phyloP scores from a whole-genome alignment of 1,140 invertebrate genomes.

The Ericerus pela region DNA sequence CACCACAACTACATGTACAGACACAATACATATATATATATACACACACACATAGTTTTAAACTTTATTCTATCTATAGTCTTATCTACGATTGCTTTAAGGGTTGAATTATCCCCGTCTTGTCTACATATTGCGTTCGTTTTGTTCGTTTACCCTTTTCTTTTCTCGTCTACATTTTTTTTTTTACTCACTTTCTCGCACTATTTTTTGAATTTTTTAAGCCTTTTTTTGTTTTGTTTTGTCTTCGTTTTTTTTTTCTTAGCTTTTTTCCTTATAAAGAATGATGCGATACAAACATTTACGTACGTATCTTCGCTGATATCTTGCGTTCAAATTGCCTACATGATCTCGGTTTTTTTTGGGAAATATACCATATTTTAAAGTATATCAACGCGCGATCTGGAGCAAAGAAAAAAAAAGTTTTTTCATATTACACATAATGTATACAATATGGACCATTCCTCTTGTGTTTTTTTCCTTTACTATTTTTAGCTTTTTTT shows the following conservation, averaged over 20 bases:
- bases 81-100: conserved; percentile 12
- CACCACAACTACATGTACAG: no score
- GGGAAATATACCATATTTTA: conserved; percentile 1
- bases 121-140: conserved; percentile 9
- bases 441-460: no score
- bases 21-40: no score
- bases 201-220: no score
- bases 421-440: no score
- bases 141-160: conserved; percentile 5
- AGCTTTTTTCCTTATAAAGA: conserved; percentile 2
- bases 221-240: not conserved
- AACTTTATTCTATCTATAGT: conserved; percentile 4
- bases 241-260: not conserved
- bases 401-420: no score
- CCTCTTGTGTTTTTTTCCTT: no score
- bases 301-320: conserved; percentile 6
- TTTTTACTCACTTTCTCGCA: no score
- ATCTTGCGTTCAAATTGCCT: conserved; percentile 9
- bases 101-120: conserved; percentile 9
- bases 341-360: conserved; percentile 9
- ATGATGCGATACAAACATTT: conserved; percentile 3
- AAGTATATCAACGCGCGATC: not conserved
- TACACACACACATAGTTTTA: not conserved
- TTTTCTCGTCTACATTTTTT: no score
- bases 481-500: no score